phyloP scores from a whole-genome alignment of 2,888 invertebrate genomes.

The Eulithis prunata region DNA sequence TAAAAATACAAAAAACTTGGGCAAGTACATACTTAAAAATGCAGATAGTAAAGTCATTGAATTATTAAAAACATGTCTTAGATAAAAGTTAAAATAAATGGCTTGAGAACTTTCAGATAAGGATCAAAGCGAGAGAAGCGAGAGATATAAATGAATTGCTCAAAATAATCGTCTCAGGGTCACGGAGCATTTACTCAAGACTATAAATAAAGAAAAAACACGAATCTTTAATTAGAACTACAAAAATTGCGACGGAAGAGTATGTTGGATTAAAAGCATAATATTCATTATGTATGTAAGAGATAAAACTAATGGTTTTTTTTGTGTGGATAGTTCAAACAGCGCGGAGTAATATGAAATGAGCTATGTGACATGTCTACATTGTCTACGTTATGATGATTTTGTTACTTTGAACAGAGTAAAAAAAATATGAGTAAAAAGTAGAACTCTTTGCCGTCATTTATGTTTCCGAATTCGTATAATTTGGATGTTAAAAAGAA shows the following conservation, averaged over 20 bases:
- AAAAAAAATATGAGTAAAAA: neutral
- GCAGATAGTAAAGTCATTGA: slow-evolving; percentile 1
- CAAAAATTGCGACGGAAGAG: slow-evolving; percentile 43
- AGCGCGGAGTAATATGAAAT: slow-evolving; percentile 11
- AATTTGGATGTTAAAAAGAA: neutral
- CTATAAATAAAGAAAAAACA: slow-evolving; percentile 42
- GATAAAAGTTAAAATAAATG: slow-evolving; percentile 5
- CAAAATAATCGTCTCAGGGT: slow-evolving; percentile 33
- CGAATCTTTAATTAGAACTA: slow-evolving; percentile 42
- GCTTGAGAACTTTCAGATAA: slow-evolving; percentile 28
- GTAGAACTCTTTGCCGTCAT: no score
- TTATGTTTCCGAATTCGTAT: no score
- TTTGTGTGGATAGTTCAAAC: slow-evolving; percentile 39
- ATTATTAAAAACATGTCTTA: slow-evolving; percentile 17
- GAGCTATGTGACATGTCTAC: neutral
- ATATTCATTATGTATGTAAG: slow-evolving; percentile 52
- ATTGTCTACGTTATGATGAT: neutral
- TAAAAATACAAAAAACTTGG: neutral
- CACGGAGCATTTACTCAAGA: slow-evolving; percentile 33
- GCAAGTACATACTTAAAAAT: neutral
- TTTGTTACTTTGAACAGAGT: neutral
- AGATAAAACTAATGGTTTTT: slow-evolving; percentile 54
- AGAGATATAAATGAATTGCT: slow-evolving; percentile 28
- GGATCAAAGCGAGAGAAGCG: slow-evolving; percentile 8
- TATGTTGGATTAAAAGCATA: slow-evolving; percentile 50